A percentile compares a stretch with the other conserved stretches of the same genome.
phyloP scores from a whole-genome alignment of 2,113 vertebrate species.

The Strix uralensis region DNA sequence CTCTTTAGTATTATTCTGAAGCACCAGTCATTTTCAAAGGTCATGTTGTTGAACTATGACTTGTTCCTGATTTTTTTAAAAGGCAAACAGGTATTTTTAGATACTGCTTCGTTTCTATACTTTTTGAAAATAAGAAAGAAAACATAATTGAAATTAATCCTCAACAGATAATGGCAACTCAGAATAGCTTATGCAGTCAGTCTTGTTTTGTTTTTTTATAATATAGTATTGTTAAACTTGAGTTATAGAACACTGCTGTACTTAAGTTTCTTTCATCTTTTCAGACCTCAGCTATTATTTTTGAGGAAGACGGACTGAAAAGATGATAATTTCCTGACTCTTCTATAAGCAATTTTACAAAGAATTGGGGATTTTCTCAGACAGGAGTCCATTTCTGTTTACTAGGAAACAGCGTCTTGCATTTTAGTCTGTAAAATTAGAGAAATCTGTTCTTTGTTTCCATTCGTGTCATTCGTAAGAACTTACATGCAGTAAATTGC shows the following conservation, averaged over 20 bases:
- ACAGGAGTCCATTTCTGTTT: neutral
- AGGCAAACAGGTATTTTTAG: constrained; percentile 1
- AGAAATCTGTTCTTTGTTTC: neutral
- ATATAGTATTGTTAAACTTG: constrained; percentile 43
- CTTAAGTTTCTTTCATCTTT: constrained; percentile 7
- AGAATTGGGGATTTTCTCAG: constrained; percentile 40
- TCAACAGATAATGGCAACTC: constrained; percentile 4
- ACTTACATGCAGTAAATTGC: neutral
- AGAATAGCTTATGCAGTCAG: constrained; percentile 21
- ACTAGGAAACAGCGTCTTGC: neutral
- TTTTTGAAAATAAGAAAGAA: neutral
- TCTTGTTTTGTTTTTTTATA: constrained; percentile 20
- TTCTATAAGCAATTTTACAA: neutral
- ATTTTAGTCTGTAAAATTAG: neutral
- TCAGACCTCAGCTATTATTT: constrained; percentile 44
- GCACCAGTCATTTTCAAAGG: constrained; percentile 1
- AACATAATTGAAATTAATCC: neutral
- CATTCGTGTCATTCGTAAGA: neutral
- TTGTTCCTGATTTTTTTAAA: neutral
- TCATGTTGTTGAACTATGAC: neutral
- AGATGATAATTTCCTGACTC: neutral
- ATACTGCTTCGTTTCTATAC: constrained; percentile 2
- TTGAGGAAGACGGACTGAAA: constrained; percentile 20
- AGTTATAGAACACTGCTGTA: constrained; percentile 58
- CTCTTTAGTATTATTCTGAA: neutral